Percentiles rank a stretch among this genome's conserved stretches.
These are phyloP conservation scores for Mellilla xanthometata DNA, from an alignment of 2,888 invertebrate species.

Conservation along the genomic window DNA sequence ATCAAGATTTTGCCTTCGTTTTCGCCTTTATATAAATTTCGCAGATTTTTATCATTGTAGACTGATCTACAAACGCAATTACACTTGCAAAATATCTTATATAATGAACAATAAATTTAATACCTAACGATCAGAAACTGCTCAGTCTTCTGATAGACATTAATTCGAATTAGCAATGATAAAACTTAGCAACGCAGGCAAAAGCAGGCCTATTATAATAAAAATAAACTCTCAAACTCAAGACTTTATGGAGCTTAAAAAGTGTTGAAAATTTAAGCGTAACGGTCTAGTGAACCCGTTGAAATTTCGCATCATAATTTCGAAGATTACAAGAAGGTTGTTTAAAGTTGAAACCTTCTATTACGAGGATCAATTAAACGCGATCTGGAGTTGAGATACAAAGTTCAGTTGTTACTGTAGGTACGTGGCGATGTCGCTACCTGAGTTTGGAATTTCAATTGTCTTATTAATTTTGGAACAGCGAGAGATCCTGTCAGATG, in stretches of 20 bases:
- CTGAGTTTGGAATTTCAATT: slow-evolving; percentile 8
- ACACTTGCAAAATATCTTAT: too few species aligned
- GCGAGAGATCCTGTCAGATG: not conserved
- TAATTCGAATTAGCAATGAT: slow-evolving; percentile 11
- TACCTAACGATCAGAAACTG: slow-evolving; percentile 8
- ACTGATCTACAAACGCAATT: too few species aligned
- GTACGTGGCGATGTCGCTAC: slow-evolving; percentile 9
- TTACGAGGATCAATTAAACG: slow-evolving; percentile 19
- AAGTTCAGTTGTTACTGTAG: slow-evolving; percentile 4
- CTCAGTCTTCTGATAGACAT: slow-evolving; percentile 3
- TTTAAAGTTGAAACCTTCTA: slow-evolving; percentile 10
- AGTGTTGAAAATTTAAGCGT: slow-evolving; percentile 11
- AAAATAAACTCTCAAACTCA: slow-evolving; percentile 9
- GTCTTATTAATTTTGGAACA: slow-evolving; percentile 5
- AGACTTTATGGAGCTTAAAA: slow-evolving; percentile 14
- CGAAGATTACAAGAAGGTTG: slow-evolving; percentile 4
- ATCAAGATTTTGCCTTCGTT: too few species aligned
- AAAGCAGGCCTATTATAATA: slow-evolving; percentile 7
- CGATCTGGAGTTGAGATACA: slow-evolving; percentile 15
- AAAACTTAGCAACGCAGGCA: slow-evolving; percentile 7
- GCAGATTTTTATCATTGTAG: too few species aligned
- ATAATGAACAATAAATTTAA: not conserved
- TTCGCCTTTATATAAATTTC: too few species aligned
- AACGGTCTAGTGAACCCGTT: slow-evolving; percentile 15
- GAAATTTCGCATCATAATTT: slow-evolving; percentile 9